A percentile compares a stretch with the other conserved stretches of the same genome.
Evolutionary conservation across 2,888 invertebrate genomes (phyloP).

Genomic region (Aleiodes testaceus): DNA sequence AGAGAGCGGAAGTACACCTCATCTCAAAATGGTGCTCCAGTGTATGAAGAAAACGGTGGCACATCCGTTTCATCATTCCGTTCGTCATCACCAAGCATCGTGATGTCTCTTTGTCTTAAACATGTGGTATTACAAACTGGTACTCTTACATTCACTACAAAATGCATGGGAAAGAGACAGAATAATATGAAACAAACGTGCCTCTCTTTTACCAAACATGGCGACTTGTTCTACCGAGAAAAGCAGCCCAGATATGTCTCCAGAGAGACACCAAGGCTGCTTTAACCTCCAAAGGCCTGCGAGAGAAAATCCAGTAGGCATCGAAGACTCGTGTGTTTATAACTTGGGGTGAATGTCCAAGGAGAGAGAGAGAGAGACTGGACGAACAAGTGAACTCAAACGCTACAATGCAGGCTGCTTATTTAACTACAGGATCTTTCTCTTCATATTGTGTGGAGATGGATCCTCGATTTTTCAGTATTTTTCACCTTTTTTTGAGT

Average conservation of each 20-base stretch:
- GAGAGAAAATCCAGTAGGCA: conserved; percentile 56
- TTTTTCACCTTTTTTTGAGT: background rate
- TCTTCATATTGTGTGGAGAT: conserved; percentile 1
- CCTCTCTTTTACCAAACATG: conserved; percentile 39
- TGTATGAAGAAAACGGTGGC: conserved; percentile 53
- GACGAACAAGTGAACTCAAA: conserved; percentile 66
- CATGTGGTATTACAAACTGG: conserved; percentile 2
- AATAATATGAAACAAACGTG: background rate
- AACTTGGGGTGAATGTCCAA: conserved; percentile 67
- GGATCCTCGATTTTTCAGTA: background rate
- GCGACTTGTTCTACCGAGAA: conserved; percentile 59
- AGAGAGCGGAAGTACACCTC: background rate
- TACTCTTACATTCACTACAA: background rate
- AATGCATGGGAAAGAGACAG: conserved; percentile 29
- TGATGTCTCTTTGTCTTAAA: conserved; percentile 29
- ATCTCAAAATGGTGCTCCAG: conserved; percentile 19
- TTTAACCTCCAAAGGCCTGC: conserved; percentile 36
- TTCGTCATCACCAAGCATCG: conserved; percentile 35
- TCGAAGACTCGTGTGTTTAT: conserved; percentile 4
- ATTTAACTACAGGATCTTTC: conserved; percentile 36
- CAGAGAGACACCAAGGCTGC: conserved; percentile 56
- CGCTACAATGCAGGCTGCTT: conserved; percentile 39
- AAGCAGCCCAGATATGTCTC: conserved; percentile 70
- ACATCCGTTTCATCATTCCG: conserved; percentile 55
- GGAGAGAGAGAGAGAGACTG: conserved; percentile 50